Base-by-base conservation (phyloP, 2,113 vertebrate species). In the Rhinolophus sinicus region DNA sequence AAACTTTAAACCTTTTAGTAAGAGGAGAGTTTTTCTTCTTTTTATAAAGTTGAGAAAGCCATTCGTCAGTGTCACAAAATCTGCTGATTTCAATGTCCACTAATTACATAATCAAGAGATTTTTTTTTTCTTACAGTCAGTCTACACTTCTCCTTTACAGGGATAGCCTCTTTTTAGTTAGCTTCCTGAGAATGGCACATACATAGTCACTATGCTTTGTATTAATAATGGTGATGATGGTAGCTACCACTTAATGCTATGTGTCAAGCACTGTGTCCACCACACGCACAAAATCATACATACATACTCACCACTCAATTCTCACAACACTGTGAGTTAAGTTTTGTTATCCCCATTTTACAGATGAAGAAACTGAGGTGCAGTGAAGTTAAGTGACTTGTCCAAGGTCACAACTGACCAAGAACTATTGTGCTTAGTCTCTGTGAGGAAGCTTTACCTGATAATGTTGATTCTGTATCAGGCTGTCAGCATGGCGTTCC, bases 401-500 rank as follows among this genome's bases (percentile, higher is more conserved):
- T 87, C 56, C 76, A 93, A 90, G 19, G 2, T 80, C 52, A 88
- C 24, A 75, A 58, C 47, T 87, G 35, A 26, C 38, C 18, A 85
- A 88, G 33, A 95, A 77, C 19, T n/a, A 62, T 38, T 76, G 24
- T 72, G 38, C 22, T 84, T 93, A 80, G 26, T 94, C 8, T 28
- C 28, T 50, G 15, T 90, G 67, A 73, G 52, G 52, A 90, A 93
- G 30, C 11, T 98, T 98, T 98, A 99, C 99, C 99, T 99, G 99
- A 97, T 99, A 99, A 89, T 99, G 99, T 95, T 99, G 99, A 95
- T 99, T 99, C 98, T 99, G 99, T 77, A 99, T 99, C 98, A 99
- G 98, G 93, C 99, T 99, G 98, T 99, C 99, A 4, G 99, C 99
- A 0, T 99, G 99, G 22, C 99, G 99, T 96, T 99, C 99, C 99